phyloP scores from a whole-genome alignment of 2,888 invertebrate species.

The Aproaerema taeniolella region DNA sequence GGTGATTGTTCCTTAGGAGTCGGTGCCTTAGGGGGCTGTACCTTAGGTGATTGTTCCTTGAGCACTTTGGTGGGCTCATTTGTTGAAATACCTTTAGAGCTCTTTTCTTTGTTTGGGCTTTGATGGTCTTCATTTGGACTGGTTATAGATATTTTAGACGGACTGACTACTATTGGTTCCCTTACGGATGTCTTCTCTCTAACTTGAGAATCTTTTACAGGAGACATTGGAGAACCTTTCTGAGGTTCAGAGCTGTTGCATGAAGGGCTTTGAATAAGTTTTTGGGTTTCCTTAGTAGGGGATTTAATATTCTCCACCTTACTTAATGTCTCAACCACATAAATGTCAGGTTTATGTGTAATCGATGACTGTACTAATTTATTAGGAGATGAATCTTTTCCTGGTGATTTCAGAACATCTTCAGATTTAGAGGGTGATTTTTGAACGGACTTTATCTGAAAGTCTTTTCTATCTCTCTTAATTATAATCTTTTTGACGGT shows the following conservation, averaged over 20 bases:
- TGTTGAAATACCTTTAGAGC: no score
- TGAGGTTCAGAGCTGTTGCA: slow-evolving; percentile 11
- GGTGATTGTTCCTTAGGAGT: background rate
- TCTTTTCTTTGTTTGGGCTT: no score
- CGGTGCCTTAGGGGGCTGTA: background rate
- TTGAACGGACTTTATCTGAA: slow-evolving; percentile 19
- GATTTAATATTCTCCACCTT: slow-evolving; percentile 22
- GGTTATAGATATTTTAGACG: slow-evolving; percentile 9
- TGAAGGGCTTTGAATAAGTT: slow-evolving; percentile 12
- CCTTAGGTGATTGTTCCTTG: slow-evolving; percentile 1
- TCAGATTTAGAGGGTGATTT: slow-evolving; percentile 23
- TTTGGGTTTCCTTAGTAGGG: slow-evolving; percentile 14
- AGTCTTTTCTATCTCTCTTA: slow-evolving; percentile 18
- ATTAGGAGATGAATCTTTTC: slow-evolving; percentile 14
- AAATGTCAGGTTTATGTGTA: slow-evolving; percentile 23
- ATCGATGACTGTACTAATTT: slow-evolving; percentile 17
- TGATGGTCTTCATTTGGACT: background rate
- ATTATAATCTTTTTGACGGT: slow-evolving; percentile 12
- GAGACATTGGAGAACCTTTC: slow-evolving; percentile 16
- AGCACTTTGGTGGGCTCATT: no score
- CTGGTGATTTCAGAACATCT: slow-evolving; percentile 6
- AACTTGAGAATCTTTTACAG: slow-evolving; percentile 6
- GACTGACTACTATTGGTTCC: background rate
- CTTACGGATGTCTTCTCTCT: no score
- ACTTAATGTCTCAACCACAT: slow-evolving; percentile 34